These are phyloP conservation scores for Tinea semifulvella DNA, from an alignment of 2,888 invertebrate genomes.

Conservation along the genomic window DNA sequence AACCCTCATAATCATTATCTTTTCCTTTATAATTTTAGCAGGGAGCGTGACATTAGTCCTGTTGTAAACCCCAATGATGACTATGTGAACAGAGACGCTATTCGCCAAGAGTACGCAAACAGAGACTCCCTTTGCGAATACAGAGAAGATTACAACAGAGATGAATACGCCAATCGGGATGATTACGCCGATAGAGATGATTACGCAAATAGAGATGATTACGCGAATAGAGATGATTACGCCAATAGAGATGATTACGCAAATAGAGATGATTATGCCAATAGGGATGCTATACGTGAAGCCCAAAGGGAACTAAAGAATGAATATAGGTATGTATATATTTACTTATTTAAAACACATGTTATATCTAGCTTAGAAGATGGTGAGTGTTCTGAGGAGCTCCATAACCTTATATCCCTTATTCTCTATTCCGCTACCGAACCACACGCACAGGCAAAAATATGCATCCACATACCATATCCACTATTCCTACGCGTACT, in stretches of 20 bases:
- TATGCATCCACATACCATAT: too few relatives aligned
- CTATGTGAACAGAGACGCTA: slow-evolving; percentile 59
- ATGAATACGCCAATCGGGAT: slow-evolving; percentile 59
- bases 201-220: slow-evolving; percentile 53
- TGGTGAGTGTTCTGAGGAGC: too few relatives aligned
- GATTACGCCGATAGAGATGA: slow-evolving; percentile 59
- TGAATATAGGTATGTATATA: slow-evolving; percentile 10
- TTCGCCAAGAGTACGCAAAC: slow-evolving; percentile 54
- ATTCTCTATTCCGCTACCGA: too few relatives aligned
- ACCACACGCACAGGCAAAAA: too few relatives aligned
- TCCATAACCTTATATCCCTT: too few relatives aligned
- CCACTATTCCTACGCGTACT: too few relatives aligned
- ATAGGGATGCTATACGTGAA: slow-evolving; percentile 59
- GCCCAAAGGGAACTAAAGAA: slow-evolving; percentile 50
- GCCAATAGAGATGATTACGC: slow-evolving; percentile 59
- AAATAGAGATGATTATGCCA: slow-evolving; percentile 56
- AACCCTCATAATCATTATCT: too few relatives aligned
- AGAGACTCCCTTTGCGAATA: slow-evolving; percentile 31
- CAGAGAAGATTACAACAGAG: slow-evolving; percentile 45
- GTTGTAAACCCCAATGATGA: slow-evolving; percentile 45
- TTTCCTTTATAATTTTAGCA: slow-evolving; percentile 25
- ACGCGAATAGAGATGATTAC: slow-evolving; percentile 58
- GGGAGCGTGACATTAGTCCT: slow-evolving; percentile 50
- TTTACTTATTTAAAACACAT: too few relatives aligned
- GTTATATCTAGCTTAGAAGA: too few relatives aligned